These are phyloP conservation scores for Ianthella basta DNA, from an alignment of 37 sponge, comb jelly and placozoan species.

Conservation along the genomic window DNA sequence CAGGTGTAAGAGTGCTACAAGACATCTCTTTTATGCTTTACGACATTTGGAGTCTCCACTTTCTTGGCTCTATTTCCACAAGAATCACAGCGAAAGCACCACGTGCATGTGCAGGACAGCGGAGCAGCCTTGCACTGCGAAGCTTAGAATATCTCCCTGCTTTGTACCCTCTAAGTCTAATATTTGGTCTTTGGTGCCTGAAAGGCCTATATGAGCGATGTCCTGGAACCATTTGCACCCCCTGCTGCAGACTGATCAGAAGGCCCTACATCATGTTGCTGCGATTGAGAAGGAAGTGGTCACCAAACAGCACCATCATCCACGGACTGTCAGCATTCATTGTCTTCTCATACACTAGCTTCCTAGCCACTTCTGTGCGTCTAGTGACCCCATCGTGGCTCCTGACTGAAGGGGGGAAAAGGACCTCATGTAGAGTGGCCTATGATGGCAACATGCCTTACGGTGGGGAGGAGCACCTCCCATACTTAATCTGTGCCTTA, in stretches of 20 bases:
- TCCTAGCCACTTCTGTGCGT: background rate
- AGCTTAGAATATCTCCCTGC: background rate
- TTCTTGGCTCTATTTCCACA: background rate
- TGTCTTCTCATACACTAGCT: background rate
- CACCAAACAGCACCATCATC: slow-evolving; percentile 25
- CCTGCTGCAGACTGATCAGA: background rate
- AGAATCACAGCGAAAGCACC: background rate
- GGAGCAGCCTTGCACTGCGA: background rate
- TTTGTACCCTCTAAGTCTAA: background rate
- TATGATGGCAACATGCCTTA: slow-evolving; percentile 2
- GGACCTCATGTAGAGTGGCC: background rate
- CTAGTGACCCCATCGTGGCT: background rate
- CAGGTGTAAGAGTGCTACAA: background rate
- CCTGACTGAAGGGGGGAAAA: background rate
- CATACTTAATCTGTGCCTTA: background rate
- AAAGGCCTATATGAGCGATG: background rate
- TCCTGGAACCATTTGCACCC: background rate
- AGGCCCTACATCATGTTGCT: background rate
- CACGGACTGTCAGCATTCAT: slow-evolving; percentile 11
- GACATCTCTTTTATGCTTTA: background rate
- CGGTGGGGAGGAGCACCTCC: background rate
- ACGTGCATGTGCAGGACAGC: background rate
- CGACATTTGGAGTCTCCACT: slow-evolving; percentile 5
- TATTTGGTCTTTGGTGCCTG: background rate
- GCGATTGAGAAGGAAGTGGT: slow-evolving; percentile 11